Evolutionary conservation across 2,888 invertebrate genomes (phyloP).

Genomic region (Eristalis tenax): DNA sequence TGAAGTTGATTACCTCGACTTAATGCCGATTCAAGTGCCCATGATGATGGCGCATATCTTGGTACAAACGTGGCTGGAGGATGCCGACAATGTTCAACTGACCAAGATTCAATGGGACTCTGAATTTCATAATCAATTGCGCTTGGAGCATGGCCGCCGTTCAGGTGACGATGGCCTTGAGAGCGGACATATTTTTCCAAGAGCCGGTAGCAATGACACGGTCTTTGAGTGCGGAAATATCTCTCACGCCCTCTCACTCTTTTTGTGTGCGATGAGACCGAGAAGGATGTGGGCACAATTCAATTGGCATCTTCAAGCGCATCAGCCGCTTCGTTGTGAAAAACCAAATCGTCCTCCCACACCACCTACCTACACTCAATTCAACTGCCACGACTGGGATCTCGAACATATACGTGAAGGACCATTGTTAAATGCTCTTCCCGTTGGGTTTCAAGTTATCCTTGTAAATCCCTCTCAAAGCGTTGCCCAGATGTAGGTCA

Average conservation of each 20-base stretch:
- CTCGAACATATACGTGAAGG: slow-evolving; percentile 33
- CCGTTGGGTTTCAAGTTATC: slow-evolving; percentile 9
- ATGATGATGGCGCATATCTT: not conserved
- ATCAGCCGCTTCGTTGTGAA: slow-evolving; percentile 39
- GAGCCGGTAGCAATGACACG: not conserved
- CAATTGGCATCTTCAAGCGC: slow-evolving; percentile 52
- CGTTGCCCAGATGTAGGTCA: slow-evolving; percentile 2
- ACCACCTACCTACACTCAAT: not conserved
- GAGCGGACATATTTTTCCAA: not conserved
- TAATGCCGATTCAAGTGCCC: not conserved
- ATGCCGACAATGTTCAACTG: not conserved
- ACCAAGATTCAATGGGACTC: not conserved
- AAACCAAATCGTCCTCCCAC: not conserved
- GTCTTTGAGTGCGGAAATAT: not conserved
- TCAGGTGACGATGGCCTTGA: not conserved
- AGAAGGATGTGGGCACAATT: not conserved
- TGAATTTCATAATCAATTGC: not conserved
- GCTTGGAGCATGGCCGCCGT: not conserved
- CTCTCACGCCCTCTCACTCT: not conserved
- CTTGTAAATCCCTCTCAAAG: slow-evolving; percentile 2
- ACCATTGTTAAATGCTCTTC: slow-evolving; percentile 19
- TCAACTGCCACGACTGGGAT: not conserved
- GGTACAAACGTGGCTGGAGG: not conserved
- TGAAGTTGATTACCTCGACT: not conserved
- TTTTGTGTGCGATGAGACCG: not conserved